These are phyloP conservation scores for Stegophylla sp. DNA, from an alignment of 2,888 invertebrate species.

Conservation along the genomic window DNA sequence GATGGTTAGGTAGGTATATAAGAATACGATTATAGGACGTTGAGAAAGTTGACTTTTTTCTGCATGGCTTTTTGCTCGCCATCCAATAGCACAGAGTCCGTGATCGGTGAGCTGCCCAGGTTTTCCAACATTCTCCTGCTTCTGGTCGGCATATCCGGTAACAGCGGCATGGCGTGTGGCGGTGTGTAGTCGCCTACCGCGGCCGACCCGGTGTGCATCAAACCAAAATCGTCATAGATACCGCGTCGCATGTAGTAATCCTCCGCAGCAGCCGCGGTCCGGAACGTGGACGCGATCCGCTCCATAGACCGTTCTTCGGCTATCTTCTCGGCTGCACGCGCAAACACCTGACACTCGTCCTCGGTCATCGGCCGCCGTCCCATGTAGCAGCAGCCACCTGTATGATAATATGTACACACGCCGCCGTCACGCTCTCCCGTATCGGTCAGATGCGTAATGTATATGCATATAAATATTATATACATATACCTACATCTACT, in stretches of 20 bases:
- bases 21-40: conserved; percentile 26
- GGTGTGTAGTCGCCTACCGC: conserved; percentile 64
- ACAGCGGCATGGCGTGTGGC: conserved; percentile 69
- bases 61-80: conserved; percentile 62
- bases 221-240: conserved; percentile 62
- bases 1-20: too few species aligned
- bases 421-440: conserved; percentile 43
- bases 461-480: neutral
- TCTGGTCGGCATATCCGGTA: conserved; percentile 69
- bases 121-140: conserved; percentile 68
- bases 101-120: conserved; percentile 65
- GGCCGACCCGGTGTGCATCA: neutral
- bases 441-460: neutral
- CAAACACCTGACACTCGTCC: conserved; percentile 50
- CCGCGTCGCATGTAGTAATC: conserved; percentile 65
- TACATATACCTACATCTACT: too few species aligned
- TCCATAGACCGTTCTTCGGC: conserved; percentile 67
- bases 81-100: conserved; percentile 62
- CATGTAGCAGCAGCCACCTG: conserved; percentile 48
- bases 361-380: conserved; percentile 54
- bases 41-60: conserved; percentile 62
- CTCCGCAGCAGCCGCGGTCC: conserved; percentile 62
- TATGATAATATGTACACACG: conserved; percentile 42
- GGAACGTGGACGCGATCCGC: conserved; percentile 66
- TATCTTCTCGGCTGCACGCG: conserved; percentile 61